These are phyloP conservation scores for Galeopterus variegatus DNA, from an alignment of 2,113 vertebrate species.

Conservation along the genomic window DNA sequence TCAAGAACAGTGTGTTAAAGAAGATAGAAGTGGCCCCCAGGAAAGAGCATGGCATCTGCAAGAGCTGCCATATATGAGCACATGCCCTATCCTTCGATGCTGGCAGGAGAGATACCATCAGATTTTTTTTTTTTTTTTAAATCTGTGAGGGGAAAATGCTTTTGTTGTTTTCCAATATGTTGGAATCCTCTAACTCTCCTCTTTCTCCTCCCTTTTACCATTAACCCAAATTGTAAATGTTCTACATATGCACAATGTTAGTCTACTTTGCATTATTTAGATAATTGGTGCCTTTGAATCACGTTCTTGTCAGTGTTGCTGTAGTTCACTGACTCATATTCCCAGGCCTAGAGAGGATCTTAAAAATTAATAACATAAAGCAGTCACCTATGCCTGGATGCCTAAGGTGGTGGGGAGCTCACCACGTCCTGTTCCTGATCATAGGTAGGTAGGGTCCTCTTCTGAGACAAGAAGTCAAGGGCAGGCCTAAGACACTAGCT, in stretches of 20 bases:
- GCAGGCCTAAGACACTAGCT: background rate
- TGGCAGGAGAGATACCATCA: background rate
- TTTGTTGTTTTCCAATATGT: background rate
- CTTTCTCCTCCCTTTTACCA: background rate
- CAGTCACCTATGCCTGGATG: no score
- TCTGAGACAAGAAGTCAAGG: background rate
- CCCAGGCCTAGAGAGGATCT: background rate
- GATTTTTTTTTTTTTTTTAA: no score
- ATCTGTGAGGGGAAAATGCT: background rate
- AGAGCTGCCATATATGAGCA: no score
- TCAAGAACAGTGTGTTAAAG: background rate
- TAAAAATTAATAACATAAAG: background rate
- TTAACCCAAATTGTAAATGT: background rate
- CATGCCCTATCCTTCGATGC: fast-evolving
- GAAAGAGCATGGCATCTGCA: background rate
- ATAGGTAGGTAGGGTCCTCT: background rate
- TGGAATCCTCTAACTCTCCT: background rate
- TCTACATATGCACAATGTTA: background rate
- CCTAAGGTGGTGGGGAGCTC: background rate
- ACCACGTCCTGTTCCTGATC: background rate
- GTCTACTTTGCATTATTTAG: background rate
- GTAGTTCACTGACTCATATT: background rate
- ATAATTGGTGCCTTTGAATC: background rate
- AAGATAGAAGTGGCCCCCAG: background rate
- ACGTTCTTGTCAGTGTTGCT: background rate